phyloP scores from a whole-genome alignment of 2,797 vertebrate genomes.

The Coracias cyanogaster region DNA sequence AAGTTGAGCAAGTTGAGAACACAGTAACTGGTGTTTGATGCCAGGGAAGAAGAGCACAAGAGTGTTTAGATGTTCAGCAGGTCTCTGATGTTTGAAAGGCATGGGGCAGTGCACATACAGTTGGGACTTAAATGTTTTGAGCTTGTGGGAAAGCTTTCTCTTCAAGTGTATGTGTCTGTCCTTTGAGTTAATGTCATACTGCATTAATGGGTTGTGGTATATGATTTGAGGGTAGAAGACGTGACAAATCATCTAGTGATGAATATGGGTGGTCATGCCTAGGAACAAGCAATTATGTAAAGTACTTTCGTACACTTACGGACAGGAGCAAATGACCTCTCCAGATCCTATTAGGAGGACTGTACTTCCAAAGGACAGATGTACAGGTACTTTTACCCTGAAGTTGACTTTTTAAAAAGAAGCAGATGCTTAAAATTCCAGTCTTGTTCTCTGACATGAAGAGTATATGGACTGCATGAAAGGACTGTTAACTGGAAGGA shows the following conservation, averaged over 20 bases:
- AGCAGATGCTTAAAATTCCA: neutral
- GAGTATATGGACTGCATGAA: neutral
- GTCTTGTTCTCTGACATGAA: neutral
- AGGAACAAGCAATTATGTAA: neutral
- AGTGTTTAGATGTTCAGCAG: neutral
- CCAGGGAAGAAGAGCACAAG: neutral
- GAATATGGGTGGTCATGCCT: neutral
- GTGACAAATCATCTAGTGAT: neutral
- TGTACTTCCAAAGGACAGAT: neutral
- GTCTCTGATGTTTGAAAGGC: neutral
- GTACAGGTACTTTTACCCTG: neutral
- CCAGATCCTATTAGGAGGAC: neutral
- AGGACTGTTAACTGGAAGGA: neutral
- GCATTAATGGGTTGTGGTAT: neutral
- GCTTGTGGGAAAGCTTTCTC: neutral
- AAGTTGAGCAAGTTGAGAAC: neutral
- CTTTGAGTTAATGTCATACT: neutral
- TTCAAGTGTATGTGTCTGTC: neutral
- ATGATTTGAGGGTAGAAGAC: neutral
- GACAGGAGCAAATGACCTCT: neutral
- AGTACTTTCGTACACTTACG: neutral
- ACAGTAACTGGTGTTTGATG: neutral
- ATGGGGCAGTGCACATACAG: neutral
- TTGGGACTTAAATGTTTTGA: neutral
- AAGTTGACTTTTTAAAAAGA: neutral